Conservation (phyloP, 2,797 vertebrate species). For the Sebastes elongatus region DNA sequence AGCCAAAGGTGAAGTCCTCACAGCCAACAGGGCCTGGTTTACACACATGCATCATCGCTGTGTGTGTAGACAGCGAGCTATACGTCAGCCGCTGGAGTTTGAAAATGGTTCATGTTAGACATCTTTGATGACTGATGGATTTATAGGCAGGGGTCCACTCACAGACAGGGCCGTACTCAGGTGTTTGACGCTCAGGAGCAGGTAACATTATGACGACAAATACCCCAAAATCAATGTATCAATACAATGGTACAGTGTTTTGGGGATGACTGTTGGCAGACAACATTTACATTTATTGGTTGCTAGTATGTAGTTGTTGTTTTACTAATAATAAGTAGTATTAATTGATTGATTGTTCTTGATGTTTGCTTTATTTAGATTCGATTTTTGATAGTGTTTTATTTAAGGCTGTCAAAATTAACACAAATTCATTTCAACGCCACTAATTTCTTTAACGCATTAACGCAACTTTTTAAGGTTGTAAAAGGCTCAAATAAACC, state of each 20-base stretch:
- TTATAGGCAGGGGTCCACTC: neutral
- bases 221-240: neutral
- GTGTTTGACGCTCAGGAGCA: too few species aligned
- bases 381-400: too few species aligned
- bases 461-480: too few species aligned
- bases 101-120: neutral
- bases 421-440: too few species aligned
- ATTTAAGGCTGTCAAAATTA: too few species aligned
- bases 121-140: conserved; percentile 9
- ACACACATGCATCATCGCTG: neutral
- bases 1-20: conserved; percentile 53
- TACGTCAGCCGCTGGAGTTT: neutral
- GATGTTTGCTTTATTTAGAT: too few species aligned
- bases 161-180: too few species aligned
- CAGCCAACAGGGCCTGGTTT: conserved; percentile 7
- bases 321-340: too few species aligned
- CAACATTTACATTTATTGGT: neutral
- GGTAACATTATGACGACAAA: neutral
- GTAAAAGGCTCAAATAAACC: too few species aligned
- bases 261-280: neutral
- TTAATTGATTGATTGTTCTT: too few species aligned
- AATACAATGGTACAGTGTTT: neutral
- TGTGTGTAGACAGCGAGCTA: neutral
- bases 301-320: too few species aligned
- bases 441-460: too few species aligned